Percentiles rank a stretch among this genome's conserved stretches.
Evolutionary conservation across 2,888 invertebrate species (phyloP).

Genomic region (Neocrepidodera transversa): DNA sequence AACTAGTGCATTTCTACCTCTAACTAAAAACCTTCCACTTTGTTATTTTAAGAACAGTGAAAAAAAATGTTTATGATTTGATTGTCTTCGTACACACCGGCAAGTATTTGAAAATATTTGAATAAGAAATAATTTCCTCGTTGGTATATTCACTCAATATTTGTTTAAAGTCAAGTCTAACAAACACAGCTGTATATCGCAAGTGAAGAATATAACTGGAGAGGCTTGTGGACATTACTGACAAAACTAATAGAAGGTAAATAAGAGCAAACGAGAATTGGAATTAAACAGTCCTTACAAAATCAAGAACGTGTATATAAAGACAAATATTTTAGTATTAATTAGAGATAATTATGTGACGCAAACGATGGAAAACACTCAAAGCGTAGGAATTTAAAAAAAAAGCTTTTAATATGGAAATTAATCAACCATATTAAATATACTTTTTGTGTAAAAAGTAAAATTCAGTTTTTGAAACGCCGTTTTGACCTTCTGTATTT

Average conservation of each 20-base stretch:
- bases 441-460: too few species aligned
- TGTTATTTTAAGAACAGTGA: conserved; percentile 19
- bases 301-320: not conserved
- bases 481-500: too few species aligned
- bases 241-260: conserved; percentile 21
- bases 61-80: conserved; percentile 17
- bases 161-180: conserved; percentile 50
- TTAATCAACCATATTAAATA: too few species aligned
- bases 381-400: too few species aligned
- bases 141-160: conserved; percentile 44
- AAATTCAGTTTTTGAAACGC: too few species aligned
- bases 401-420: too few species aligned
- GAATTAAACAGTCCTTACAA: not conserved
- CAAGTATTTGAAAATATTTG: conserved; percentile 37
- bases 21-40: too few species aligned
- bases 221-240: conserved; percentile 19
- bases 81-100: conserved; percentile 24
- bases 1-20: too few species aligned
- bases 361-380: too few species aligned
- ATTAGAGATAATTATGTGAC: too few species aligned
- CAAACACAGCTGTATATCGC: conserved; percentile 49
- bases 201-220: conserved; percentile 23
- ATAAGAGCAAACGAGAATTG: conserved; percentile 10
- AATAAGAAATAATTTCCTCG: conserved; percentile 31
- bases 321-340: too few species aligned